phyloP scores from a whole-genome alignment of 2,797 vertebrate species.

The Antrozous pallidus region DNA sequence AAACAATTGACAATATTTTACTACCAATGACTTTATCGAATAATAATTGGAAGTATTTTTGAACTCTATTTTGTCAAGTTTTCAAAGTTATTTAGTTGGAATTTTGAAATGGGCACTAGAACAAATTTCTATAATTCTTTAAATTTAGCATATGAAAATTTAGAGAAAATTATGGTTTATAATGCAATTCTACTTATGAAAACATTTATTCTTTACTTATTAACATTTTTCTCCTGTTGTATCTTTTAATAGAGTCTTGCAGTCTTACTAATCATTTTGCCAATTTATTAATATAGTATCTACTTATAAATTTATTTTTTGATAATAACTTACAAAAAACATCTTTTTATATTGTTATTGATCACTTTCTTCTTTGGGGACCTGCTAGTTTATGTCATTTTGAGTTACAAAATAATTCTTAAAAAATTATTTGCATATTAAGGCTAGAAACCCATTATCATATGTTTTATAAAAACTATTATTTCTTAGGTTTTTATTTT shows the following conservation, averaged over 20 bases:
- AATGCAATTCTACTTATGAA: background rate
- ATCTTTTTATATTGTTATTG: background rate
- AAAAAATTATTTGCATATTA: constrained; percentile 9
- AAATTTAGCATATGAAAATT: background rate
- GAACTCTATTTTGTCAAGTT: constrained; percentile 10
- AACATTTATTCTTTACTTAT: background rate
- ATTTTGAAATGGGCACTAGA: constrained; percentile 18
- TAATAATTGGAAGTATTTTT: constrained; percentile 31
- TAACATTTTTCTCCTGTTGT: background rate
- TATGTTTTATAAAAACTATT: background rate
- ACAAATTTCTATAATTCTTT: constrained; percentile 14
- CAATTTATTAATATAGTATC: background rate
- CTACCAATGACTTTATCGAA: background rate
- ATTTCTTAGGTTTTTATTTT: constrained; percentile 13
- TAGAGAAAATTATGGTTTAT: background rate
- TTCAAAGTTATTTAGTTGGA: background rate
- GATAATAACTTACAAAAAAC: background rate
- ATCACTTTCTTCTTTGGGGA: background rate
- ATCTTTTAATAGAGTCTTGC: background rate
- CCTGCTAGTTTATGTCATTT: background rate
- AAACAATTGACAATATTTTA: background rate
- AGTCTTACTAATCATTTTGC: background rate
- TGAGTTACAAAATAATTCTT: background rate
- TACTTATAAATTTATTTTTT: constrained; percentile 11
- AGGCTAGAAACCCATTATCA: background rate